Conservation (phyloP, 2,797 vertebrate species). For the Momotus momota region DNA sequence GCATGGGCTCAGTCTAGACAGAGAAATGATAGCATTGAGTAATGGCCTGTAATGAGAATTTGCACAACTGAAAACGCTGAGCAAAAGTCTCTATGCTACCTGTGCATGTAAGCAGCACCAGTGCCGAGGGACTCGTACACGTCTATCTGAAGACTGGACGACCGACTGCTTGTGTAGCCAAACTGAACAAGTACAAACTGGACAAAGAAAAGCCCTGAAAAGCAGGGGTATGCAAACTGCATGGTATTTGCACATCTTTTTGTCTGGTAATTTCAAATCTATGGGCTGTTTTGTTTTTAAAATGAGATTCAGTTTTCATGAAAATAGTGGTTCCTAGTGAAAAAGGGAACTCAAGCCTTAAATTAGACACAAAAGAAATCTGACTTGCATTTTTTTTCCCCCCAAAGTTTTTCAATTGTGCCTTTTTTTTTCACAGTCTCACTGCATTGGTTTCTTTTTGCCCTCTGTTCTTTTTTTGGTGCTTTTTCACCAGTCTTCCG, state of each 20-base stretch:
- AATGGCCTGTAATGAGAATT: background rate
- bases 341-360: background rate
- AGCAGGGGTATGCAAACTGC: background rate
- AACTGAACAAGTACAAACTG: background rate
- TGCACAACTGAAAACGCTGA: background rate
- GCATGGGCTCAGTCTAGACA: background rate
- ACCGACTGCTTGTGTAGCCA: background rate
- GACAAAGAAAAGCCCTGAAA: background rate
- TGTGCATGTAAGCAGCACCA: background rate
- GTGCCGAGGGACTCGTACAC: background rate
- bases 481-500: background rate
- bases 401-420: background rate
- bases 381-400: background rate
- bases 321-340: background rate
- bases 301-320: background rate
- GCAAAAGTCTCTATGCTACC: background rate
- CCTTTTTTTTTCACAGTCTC: background rate
- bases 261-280: background rate
- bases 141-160: background rate
- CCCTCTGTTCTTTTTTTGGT: background rate
- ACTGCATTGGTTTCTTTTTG: background rate
- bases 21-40: background rate
- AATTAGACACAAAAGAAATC: background rate
- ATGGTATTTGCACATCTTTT: background rate
- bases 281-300: background rate